Base-by-base conservation (phyloP, 2,888 invertebrate species). In the Chloroclystis v-ata region DNA sequence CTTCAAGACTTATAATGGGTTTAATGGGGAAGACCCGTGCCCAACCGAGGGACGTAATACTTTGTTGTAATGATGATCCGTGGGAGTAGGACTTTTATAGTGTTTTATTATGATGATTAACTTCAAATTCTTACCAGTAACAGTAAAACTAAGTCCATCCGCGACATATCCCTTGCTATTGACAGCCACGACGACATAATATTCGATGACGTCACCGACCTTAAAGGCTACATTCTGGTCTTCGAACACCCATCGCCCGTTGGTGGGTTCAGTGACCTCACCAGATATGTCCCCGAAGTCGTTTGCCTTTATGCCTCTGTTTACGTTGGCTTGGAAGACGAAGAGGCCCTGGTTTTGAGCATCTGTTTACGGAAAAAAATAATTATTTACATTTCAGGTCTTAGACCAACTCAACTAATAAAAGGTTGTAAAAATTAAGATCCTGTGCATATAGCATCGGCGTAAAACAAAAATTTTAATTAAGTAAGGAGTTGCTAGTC, bases 281-380 rank as follows among this genome's bases (percentile, higher is more conserved):
- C 83, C 89, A 0, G 71, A 67, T 28, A 90, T 86, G 1, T 84
- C 73, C 0, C 93, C 93, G 0, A 82, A 76, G 41, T 89, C 86
- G 5, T 75, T 78, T 1, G 69, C 59, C 0, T 55, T 67, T 47
- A 93, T 89, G 0, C 67, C 63, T 16, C 83, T 78, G 67, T 93
- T 93, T 10, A 91, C 61, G 54, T 91, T 91, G 0, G 90, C 92
- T 74, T 93, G 91, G 67, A 93, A 92, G 0, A 84, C 90, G 61
- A 93, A 92, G 4, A 90, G 65, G 38, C 77, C 75, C 0, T 91
- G 60, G 1, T 89, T 89, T 1, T 81, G 65, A 14, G 75, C 75
- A 68, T 90, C 93, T 82, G 72, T 20, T 20, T 2, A 20, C n/a
- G 1, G 69, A 67, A 14, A 24, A 28, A 20, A 30, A 3, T 12